Percentiles rank a stretch among this genome's conserved stretches.
Conservation (phyloP, 2,888 invertebrate genomes). For the Dynastes grantii region DNA sequence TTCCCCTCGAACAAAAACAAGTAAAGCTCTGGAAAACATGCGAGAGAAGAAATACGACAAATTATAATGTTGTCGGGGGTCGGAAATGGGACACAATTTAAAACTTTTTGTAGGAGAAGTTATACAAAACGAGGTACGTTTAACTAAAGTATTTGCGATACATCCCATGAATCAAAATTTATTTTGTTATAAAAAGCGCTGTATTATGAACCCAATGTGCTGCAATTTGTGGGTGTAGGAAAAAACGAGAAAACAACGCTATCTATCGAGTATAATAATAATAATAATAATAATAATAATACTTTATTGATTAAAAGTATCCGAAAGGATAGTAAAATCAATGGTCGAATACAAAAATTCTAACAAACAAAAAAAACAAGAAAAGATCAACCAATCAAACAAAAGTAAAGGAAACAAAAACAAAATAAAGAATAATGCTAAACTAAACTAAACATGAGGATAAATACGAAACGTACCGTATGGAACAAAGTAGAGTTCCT, state of each 20-base stretch:
- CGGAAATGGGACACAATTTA: conserved; percentile 18
- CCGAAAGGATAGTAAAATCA: too few relatives aligned
- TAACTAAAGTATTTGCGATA: conserved; percentile 30
- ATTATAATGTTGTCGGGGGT: conserved; percentile 1
- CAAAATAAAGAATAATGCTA: too few relatives aligned
- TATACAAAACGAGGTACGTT: conserved; percentile 22
- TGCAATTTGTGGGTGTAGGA: background rate
- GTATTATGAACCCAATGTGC: conserved; percentile 8
- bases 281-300: too few relatives aligned
- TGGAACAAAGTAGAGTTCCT: background rate
- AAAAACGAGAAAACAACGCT: too few relatives aligned
- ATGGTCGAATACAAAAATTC: too few relatives aligned
- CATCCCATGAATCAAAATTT: conserved; percentile 28
- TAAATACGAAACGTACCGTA: too few relatives aligned
- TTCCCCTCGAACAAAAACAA: background rate
- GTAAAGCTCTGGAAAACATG: conserved; percentile 1
- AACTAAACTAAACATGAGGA: too few relatives aligned
- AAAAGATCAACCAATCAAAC: too few relatives aligned
- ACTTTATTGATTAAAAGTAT: too few relatives aligned
- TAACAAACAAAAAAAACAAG: too few relatives aligned
- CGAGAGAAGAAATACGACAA: conserved; percentile 24
- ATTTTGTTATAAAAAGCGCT: conserved; percentile 30
- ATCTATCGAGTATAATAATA: too few relatives aligned
- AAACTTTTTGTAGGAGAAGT: conserved; percentile 32
- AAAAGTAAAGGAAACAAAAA: too few relatives aligned